phyloP scores from a whole-genome alignment of 2,888 invertebrate genomes.

The Ellobium chinense region DNA sequence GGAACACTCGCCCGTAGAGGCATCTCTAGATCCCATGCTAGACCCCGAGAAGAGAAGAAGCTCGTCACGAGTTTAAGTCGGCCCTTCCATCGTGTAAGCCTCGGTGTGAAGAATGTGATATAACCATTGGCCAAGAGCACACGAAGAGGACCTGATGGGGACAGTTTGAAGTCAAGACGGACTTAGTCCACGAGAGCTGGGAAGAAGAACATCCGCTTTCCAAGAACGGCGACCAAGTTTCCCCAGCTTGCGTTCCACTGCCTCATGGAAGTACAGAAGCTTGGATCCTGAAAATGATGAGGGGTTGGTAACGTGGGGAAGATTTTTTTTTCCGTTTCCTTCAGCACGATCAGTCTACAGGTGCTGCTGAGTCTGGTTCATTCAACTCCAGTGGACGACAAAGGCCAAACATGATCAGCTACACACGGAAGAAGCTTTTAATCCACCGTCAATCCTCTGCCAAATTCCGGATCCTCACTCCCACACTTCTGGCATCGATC shows the following conservation, averaged over 20 bases:
- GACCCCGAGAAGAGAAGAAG: not conserved
- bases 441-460: too few relatives aligned
- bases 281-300: too few relatives aligned
- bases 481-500: too few relatives aligned
- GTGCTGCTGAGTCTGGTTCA: too few relatives aligned
- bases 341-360: too few relatives aligned
- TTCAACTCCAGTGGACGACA: too few relatives aligned
- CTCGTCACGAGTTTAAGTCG: conserved; percentile 19
- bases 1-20: conserved; percentile 38
- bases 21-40: conserved; percentile 46
- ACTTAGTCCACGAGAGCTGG: not conserved
- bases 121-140: not conserved
- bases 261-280: not conserved
- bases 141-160: not conserved
- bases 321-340: too few relatives aligned
- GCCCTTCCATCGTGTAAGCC: conserved; percentile 21
- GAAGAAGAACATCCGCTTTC: not conserved
- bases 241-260: not conserved
- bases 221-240: not conserved
- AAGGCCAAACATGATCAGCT: too few relatives aligned
- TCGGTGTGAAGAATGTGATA: not conserved
- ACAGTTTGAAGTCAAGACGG: not conserved
- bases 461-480: too few relatives aligned
- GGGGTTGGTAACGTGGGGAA: too few relatives aligned
- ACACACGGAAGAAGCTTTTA: too few relatives aligned